A percentile compares a stretch with the other conserved stretches of the same genome.
phyloP scores from a whole-genome alignment of 2,113 vertebrate genomes.

The Platysternon megacephalum region DNA sequence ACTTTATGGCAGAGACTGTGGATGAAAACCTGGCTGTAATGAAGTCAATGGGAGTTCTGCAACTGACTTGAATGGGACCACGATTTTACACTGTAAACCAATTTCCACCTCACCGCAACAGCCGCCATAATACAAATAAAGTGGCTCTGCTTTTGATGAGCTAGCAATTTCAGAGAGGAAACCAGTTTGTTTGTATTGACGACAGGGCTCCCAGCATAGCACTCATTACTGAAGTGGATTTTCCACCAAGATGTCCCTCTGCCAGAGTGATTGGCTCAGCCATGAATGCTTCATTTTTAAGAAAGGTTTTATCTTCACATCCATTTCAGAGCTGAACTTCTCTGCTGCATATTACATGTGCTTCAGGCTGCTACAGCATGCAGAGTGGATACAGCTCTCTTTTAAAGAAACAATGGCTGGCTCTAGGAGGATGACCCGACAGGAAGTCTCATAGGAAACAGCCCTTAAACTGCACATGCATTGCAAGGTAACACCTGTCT shows the following conservation, averaged over 20 bases:
- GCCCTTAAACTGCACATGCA: not conserved
- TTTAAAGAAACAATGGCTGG: conserved; percentile 41
- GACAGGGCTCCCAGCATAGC: conserved; percentile 49
- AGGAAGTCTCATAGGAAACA: conserved; percentile 57
- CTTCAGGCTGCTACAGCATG: conserved; percentile 33
- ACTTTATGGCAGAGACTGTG: not conserved
- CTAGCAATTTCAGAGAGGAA: conserved; percentile 63
- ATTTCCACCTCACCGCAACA: conserved; percentile 31
- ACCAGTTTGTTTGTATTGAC: conserved; percentile 61
- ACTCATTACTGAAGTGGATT: conserved; percentile 20
- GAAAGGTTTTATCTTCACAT: conserved; percentile 41
- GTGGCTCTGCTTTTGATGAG: conserved; percentile 65
- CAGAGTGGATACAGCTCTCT: not conserved
- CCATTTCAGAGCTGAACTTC: conserved; percentile 24
- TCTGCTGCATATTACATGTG: not conserved
- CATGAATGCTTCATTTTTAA: conserved; percentile 33
- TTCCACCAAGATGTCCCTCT: conserved; percentile 63
- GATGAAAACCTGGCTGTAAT: conserved; percentile 25
- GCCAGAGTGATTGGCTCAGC: conserved; percentile 40
- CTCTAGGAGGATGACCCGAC: not conserved
- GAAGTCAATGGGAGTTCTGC: not conserved
- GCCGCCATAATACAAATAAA: conserved; percentile 55
- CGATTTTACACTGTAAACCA: conserved; percentile 51
- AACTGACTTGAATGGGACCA: conserved; percentile 13
- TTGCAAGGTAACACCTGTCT: conserved; percentile 27